These are phyloP conservation scores for Neotragus moschatus DNA, from an alignment of 2,113 vertebrate species.

Conservation along the genomic window DNA sequence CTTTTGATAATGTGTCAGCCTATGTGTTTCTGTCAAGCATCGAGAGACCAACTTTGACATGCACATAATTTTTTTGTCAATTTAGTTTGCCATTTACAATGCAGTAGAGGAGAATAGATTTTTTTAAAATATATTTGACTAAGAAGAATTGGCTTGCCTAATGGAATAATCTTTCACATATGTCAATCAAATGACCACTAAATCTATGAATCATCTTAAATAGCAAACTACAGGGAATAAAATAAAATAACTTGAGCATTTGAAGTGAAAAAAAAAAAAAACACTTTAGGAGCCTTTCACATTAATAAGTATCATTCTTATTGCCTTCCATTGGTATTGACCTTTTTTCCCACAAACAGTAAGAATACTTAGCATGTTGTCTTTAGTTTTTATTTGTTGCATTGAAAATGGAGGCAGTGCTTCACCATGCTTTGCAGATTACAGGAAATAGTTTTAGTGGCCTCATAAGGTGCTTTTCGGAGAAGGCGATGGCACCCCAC, in stretches of 20 bases:
- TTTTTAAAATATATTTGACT: slow-evolving; percentile 41
- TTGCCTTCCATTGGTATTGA: not conserved
- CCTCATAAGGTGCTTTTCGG: not conserved
- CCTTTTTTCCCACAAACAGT: not conserved
- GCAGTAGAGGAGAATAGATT: slow-evolving; percentile 54
- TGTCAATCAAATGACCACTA: slow-evolving; percentile 36
- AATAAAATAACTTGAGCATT: slow-evolving; percentile 14
- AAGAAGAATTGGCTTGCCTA: slow-evolving; percentile 48
- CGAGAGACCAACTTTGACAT: slow-evolving; percentile 39
- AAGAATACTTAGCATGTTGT: not conserved
- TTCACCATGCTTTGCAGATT: not conserved
- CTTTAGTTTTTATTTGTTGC: not conserved
- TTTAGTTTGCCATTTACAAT: slow-evolving; percentile 64
- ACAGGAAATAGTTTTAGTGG: not conserved
- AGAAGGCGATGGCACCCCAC: no score
- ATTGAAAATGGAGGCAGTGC: not conserved
- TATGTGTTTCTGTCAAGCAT: slow-evolving; percentile 60
- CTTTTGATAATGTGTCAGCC: slow-evolving; percentile 70
- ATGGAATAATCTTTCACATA: slow-evolving; percentile 43
- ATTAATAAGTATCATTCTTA: not conserved
- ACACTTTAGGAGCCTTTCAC: not conserved
- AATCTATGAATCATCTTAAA: not conserved
- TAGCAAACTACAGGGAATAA: not conserved
- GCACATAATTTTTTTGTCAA: slow-evolving; percentile 57
- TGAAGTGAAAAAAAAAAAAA: not conserved